A percentile compares a stretch with the other conserved stretches of the same genome.
Evolutionary conservation across 2,113 vertebrate genomes (phyloP).

Genomic region (Anoura caudifer): DNA sequence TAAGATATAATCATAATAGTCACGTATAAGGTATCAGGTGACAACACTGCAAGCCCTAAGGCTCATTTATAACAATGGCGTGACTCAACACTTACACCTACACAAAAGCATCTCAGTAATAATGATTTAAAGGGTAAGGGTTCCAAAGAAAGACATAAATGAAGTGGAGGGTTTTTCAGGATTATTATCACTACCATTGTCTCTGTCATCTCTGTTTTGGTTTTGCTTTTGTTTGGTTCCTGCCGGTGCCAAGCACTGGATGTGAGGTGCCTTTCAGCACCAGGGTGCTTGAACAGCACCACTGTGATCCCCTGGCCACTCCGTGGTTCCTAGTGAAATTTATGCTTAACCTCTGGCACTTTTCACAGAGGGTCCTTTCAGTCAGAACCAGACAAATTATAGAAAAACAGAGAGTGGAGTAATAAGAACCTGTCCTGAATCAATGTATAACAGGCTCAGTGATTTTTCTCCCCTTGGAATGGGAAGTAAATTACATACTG

Average conservation of each 20-base stretch:
- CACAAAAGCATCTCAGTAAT: neutral
- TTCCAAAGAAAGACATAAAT: neutral
- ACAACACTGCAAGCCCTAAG: neutral
- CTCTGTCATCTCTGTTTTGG: neutral
- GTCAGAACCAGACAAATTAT: conserved; percentile 67
- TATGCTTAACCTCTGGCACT: conserved; percentile 59
- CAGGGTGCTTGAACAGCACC: conserved; percentile 77
- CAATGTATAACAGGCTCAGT: conserved; percentile 45
- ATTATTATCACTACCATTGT: neutral
- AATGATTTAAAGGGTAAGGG: conserved; percentile 1
- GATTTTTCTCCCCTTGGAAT: conserved; percentile 35
- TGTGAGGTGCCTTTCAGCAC: conserved; percentile 83
- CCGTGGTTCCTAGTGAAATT: conserved; percentile 68
- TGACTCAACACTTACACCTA: neutral
- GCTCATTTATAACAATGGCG: neutral
- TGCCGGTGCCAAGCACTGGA: neutral
- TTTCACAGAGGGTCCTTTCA: conserved; percentile 71
- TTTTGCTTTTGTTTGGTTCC: neutral
- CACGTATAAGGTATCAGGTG: neutral
- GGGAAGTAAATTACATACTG: conserved; percentile 46
- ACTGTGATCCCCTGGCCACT: conserved; percentile 59
- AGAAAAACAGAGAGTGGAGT: conserved; percentile 51
- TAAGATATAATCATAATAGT: neutral
- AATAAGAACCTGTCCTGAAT: conserved; percentile 38
- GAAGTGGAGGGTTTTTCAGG: neutral